Evolutionary conservation across 1,140 invertebrate species (phyloP).

Genomic region (Brevipalpus yothersi): DNA sequence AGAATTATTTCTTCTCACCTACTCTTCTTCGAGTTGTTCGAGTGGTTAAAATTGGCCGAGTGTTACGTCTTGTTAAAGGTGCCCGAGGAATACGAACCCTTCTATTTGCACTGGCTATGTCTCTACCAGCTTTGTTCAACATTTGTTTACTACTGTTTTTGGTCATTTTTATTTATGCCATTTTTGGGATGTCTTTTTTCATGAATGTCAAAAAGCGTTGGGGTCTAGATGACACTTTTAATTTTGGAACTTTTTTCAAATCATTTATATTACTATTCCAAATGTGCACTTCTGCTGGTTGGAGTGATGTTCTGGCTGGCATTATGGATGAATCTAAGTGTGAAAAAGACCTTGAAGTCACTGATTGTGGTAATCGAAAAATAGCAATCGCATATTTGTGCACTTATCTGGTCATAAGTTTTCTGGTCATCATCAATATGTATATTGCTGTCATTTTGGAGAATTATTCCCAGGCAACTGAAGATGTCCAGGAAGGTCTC

Average conservation of each 20-base stretch:
- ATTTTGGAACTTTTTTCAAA: constrained; percentile 94
- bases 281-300: constrained; percentile 92
- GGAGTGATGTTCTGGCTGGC: constrained; percentile 80
- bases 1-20: constrained; percentile 91
- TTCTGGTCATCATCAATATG: constrained; percentile 97
- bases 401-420: constrained; percentile 88
- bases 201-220: constrained; percentile 77
- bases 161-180: constrained; percentile 97
- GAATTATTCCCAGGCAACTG: constrained; percentile 91
- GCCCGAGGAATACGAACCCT: constrained; percentile 91
- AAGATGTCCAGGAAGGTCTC: constrained; percentile 91
- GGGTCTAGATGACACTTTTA: constrained; percentile 86
- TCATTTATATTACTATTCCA: constrained; percentile 94
- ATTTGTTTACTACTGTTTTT: constrained; percentile 90
- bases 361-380: constrained; percentile 70
- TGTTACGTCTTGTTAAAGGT: constrained; percentile 72
- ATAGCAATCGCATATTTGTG: constrained; percentile 83
- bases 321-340: constrained; percentile 89
- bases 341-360: constrained; percentile 41
- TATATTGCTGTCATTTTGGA: constrained; percentile 97
- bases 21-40: constrained; percentile 86
- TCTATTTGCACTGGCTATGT: constrained; percentile 91
- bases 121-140: constrained; percentile 89
- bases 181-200: constrained; percentile 98
- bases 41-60: constrained; percentile 88